A percentile compares a stretch with the other conserved stretches of the same genome.
Evolutionary conservation across 1,140 invertebrate species (phyloP).

Genomic region (Coenobita brevimanus): DNA sequence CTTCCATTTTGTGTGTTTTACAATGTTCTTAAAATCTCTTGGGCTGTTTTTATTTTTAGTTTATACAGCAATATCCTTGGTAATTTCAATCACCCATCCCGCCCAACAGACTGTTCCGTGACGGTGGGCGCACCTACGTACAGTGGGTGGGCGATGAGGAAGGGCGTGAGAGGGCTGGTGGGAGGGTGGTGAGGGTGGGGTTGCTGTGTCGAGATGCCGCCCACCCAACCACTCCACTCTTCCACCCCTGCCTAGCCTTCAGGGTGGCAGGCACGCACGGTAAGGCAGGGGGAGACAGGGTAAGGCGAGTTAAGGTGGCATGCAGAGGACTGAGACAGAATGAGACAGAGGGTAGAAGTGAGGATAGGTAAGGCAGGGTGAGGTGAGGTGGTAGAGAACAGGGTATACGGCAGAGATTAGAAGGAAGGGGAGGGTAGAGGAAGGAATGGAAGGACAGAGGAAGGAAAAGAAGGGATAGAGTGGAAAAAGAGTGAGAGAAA

Average conservation of each 20-base stretch:
- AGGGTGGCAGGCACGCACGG: constrained; percentile 87
- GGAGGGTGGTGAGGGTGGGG: constrained; percentile 84
- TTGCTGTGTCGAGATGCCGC: constrained; percentile 85
- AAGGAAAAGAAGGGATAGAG: too few relatives aligned
- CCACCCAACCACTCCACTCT: constrained; percentile 74
- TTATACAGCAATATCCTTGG: neutral
- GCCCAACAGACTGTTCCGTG: constrained; percentile 77
- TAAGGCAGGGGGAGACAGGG: constrained; percentile 70
- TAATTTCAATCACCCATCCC: neutral
- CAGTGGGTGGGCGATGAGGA: constrained; percentile 88
- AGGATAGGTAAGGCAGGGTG: too few relatives aligned
- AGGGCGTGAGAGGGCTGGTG: constrained; percentile 82
- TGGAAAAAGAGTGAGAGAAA: too few relatives aligned
- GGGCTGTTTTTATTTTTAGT: neutral
- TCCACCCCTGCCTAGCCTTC: constrained; percentile 88
- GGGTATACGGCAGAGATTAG: too few relatives aligned
- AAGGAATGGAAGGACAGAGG: too few relatives aligned
- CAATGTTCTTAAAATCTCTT: too few relatives aligned
- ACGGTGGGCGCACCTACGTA: constrained; percentile 71
- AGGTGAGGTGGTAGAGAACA: too few relatives aligned
- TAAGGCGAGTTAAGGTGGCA: neutral
- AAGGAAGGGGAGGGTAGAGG: too few relatives aligned
- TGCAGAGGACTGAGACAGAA: too few relatives aligned
- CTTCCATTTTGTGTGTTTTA: too few relatives aligned
- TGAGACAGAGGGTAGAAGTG: too few relatives aligned